A percentile compares a stretch with the other conserved stretches of the same genome.
Conservation (phyloP, 2,113 vertebrate species). For the Procavia capensis region DNA sequence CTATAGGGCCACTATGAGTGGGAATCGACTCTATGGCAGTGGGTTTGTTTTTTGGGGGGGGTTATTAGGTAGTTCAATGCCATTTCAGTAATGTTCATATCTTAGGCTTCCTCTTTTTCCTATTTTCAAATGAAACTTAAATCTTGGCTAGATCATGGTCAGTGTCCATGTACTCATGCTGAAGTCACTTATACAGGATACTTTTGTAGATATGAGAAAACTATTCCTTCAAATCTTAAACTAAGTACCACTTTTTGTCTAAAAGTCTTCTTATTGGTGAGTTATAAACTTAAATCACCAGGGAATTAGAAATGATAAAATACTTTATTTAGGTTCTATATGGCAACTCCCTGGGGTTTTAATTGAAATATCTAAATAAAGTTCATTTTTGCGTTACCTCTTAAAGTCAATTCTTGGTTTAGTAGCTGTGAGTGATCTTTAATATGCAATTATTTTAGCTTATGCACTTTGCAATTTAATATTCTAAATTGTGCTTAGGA, state of each 20-base stretch:
- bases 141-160: background rate
- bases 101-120: background rate
- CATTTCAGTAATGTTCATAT: background rate
- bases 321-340: background rate
- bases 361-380: slow-evolving; percentile 62
- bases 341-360: slow-evolving; percentile 1
- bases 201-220: background rate
- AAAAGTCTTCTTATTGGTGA: slow-evolving; percentile 18
- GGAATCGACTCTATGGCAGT: too few relatives aligned
- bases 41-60: too few relatives aligned
- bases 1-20: too few relatives aligned
- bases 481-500: slow-evolving; percentile 32
- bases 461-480: slow-evolving; percentile 58
- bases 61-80: background rate
- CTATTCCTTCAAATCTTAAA: background rate
- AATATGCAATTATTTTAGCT: slow-evolving; percentile 59
- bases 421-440: slow-evolving; percentile 50
- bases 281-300: slow-evolving; percentile 40
- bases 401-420: slow-evolving; percentile 53
- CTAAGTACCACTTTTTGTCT: background rate
- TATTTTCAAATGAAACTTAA: background rate
- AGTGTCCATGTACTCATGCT: background rate
- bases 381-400: slow-evolving; percentile 42
- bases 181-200: background rate
- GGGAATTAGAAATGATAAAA: slow-evolving; percentile 42